phyloP scores from a whole-genome alignment of 2,888 invertebrate species.

The Agrochola lota region DNA sequence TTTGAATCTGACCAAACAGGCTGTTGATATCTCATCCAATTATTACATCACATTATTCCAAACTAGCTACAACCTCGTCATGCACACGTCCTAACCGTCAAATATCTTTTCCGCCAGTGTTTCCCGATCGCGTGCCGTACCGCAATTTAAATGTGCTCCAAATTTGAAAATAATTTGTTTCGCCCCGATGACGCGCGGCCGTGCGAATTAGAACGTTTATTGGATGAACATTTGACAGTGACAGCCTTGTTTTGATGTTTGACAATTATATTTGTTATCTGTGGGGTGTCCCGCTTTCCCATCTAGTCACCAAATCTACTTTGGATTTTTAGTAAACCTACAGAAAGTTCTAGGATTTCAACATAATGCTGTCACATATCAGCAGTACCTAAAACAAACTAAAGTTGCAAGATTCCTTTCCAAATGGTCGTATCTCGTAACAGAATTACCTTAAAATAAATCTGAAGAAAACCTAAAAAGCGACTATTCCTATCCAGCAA shows the following conservation, averaged over 20 bases:
- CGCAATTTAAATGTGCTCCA: constrained; percentile 89
- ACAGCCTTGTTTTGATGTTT: constrained; percentile 52
- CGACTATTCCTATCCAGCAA: constrained; percentile 29
- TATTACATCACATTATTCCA: constrained; percentile 34
- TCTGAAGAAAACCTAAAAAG: constrained; percentile 10
- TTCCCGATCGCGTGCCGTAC: constrained; percentile 88
- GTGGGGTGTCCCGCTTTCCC: not conserved
- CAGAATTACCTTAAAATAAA: constrained; percentile 18
- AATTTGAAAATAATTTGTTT: constrained; percentile 89
- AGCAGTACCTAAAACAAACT: not conserved
- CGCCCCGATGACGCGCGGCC: constrained; percentile 70
- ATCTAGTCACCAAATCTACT: no score
- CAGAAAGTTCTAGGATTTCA: not conserved
- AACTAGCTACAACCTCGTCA: not conserved
- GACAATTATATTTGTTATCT: constrained; percentile 24
- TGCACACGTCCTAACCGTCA: constrained; percentile 69
- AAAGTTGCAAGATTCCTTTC: not conserved
- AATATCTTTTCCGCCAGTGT: constrained; percentile 83
- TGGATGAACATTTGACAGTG: constrained; percentile 65
- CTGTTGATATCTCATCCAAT: constrained; percentile 13
- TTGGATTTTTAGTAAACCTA: not conserved
- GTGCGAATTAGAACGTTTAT: constrained; percentile 78
- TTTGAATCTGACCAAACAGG: not conserved
- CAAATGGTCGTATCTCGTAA: not conserved
- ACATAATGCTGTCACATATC: no score